A percentile compares a stretch with the other conserved stretches of the same genome.
These are phyloP conservation scores for Melanotaenia pygmaea DNA, from an alignment of 2,797 vertebrate genomes.

Conservation along the genomic window DNA sequence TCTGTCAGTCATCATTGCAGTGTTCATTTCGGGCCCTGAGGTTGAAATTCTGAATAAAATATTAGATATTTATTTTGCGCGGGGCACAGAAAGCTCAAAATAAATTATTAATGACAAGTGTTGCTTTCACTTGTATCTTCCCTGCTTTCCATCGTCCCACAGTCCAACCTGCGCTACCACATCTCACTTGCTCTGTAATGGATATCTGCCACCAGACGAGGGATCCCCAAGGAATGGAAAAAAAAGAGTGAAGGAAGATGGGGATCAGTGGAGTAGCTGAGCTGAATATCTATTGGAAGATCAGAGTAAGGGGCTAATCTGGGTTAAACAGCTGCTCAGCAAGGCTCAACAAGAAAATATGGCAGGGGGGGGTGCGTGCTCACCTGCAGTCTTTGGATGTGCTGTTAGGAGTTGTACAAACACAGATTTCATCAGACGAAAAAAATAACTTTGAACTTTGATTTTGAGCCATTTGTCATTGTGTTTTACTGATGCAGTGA, in stretches of 20 bases:
- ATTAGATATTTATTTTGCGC: conserved; percentile 30
- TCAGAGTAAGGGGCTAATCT: conserved; percentile 72
- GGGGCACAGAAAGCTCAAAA: conserved; percentile 37
- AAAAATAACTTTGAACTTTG: too few species aligned
- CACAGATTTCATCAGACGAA: too few species aligned
- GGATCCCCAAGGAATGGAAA: conserved; percentile 42
- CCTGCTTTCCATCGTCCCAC: conserved; percentile 4
- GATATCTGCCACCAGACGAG: conserved; percentile 64
- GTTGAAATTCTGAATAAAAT: conserved; percentile 15
- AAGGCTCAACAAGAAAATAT: conserved; percentile 47
- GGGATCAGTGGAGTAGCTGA: conserved; percentile 67
- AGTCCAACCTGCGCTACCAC: conserved; percentile 30
- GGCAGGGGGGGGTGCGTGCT: conserved; percentile 31
- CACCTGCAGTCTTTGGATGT: conserved; percentile 21
- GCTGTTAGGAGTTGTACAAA: neutral
- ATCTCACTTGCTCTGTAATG: conserved; percentile 46
- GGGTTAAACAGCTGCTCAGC: conserved; percentile 71
- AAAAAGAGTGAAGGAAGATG: conserved; percentile 35
- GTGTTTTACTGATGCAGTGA: neutral
- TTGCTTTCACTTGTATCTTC: conserved; percentile 46
- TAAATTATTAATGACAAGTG: conserved; percentile 66
- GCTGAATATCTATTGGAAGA: conserved; percentile 73
- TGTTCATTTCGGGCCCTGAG: conserved; percentile 19
- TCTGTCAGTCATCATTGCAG: conserved; percentile 27
- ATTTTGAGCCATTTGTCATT: too few species aligned